Evolutionary conservation across 2,797 vertebrate species (phyloP), one percentile per base, ranked within the genome.

Genomic region (Manis crassicaudata): DNA sequence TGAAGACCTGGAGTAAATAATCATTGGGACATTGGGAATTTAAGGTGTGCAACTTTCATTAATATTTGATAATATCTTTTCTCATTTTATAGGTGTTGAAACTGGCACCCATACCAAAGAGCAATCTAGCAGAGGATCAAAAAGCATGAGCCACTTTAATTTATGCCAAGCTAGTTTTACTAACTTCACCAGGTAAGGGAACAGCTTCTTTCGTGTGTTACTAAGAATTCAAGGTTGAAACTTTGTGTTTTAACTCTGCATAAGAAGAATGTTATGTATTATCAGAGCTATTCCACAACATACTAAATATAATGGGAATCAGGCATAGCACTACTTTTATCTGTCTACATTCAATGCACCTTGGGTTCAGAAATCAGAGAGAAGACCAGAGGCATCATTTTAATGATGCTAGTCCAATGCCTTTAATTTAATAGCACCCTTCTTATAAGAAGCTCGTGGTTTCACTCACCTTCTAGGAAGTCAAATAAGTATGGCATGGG

Each of bases 81-180:
- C 58, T 92, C 80, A 79, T 83, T 94, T 94, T 89, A 58, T n/a
- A 86, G 62, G 83, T 89, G 43, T 83, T 94, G 21, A 95, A 97
- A 91, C 50, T 93, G 79, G 17, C 29, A 75, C 17, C 46, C 8
- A 52, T 72, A 88, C 58, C 46, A 83, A 27, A 95, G 54, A 80
- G 60, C 72, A 50, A 94, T 89, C 27, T 62, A 85, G 10, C 37
- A 75, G 25, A 90, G 43, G 46, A 91, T 92, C 25, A 88, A 68
- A 85, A 96, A 72, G 29, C 14, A 73, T 83, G 7, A 90, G 25
- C 27, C 21, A 94, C 85, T 81, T 88, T 92, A 87, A 94, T 85
- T 85, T 82, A 80, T 56, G 43, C 5, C 43, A 88, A 72, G 37
- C 21, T 1, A 67, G 12, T 73, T 85, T 76, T 80, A 81, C 25